Base-by-base conservation (phyloP, 2,888 invertebrate genomes). In the Drymonia ruficornis region DNA sequence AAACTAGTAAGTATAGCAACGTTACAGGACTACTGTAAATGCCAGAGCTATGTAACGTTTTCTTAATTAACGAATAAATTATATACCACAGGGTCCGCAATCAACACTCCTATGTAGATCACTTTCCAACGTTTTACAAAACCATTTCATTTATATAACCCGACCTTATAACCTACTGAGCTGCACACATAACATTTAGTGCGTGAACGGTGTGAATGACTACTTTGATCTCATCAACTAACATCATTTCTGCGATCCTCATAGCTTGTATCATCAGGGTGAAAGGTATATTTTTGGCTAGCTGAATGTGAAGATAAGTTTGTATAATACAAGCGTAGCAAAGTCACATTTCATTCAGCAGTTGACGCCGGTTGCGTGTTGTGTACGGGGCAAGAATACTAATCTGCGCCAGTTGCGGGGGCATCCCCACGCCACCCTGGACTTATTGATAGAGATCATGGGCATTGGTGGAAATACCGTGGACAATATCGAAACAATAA, bases 101-200 rank as follows among this genome's bases (percentile, higher is more conserved):
- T 23, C 31, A 43, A 46, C 42, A 34, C 18, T 1, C n/a, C 18
- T 29, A 12, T 59, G 62, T 56, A 63, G 65, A 67, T 67, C 66
- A 65, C 38, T 56, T 55, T 55, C 70, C 60, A 69, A 65, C 67
- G 64, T 74, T 78, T 76, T 70, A 70, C 74, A 76, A 73, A 76
- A 70, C 69, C 65, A 72, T 69, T 63, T 63, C 69, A 61, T 72
- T 85, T 84, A 82, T 78, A 75, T 84, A 87, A 86, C 75, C 65
- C 67, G 84, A 76, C 89, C 89, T 78, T 82, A 75, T 87, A 80
- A 88, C 89, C 90, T 70, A 89, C 70, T 84, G 78, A 76, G 75
- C 79, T 76, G 75, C 72, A 78, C 76, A 77, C 81, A 78, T 78
- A 79, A 74, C 79, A 86, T 88, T 65, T 84, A 81, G 89, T 88